phyloP scores from a whole-genome alignment of 2,888 invertebrate species.

The Willowsia nigromaculata region DNA sequence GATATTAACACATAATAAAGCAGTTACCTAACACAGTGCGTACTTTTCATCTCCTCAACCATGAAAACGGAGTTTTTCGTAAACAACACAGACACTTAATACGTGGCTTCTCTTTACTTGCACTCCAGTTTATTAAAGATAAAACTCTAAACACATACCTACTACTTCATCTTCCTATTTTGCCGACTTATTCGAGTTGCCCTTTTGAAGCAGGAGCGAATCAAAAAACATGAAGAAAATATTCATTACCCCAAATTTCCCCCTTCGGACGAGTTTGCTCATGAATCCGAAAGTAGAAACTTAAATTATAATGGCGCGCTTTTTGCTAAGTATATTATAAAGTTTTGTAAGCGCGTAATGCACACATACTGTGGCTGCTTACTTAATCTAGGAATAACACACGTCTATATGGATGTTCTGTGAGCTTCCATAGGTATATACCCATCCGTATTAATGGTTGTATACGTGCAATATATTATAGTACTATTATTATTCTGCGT shows the following conservation, averaged over 20 bases:
- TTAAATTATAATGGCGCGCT: conserved; percentile 62
- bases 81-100: no score
- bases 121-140: not conserved
- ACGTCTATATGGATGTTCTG: not conserved
- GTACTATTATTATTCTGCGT: not conserved
- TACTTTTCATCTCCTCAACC: no score
- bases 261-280: conserved; percentile 67
- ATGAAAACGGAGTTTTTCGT: not conserved
- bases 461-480: not conserved
- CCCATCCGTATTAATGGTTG: no score
- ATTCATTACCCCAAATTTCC: conserved; percentile 68
- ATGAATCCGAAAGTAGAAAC: conserved; percentile 64
- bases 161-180: not conserved
- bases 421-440: no score
- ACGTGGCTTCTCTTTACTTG: not conserved
- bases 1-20: not conserved
- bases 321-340: conserved; percentile 22
- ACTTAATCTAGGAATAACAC: not conserved
- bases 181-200: conserved; percentile 32
- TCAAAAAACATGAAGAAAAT: conserved; percentile 69
- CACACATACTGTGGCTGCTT: not conserved
- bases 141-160: not conserved
- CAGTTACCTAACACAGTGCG: not conserved
- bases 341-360: not conserved
- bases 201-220: conserved; percentile 63